Conservation (phyloP, 2,113 vertebrate species). For the Macrotis lagotis region DNA sequence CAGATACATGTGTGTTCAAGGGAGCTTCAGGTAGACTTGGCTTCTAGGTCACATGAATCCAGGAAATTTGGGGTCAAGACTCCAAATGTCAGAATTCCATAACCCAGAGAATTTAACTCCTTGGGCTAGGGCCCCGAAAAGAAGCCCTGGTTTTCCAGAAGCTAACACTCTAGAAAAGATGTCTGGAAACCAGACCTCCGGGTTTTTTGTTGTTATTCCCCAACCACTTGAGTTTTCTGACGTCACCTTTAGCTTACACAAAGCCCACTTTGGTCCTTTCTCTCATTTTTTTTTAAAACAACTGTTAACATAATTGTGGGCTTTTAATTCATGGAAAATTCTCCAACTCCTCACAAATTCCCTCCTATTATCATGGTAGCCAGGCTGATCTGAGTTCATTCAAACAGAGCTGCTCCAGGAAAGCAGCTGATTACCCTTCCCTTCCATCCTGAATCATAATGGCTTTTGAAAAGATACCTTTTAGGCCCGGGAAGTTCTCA, state of each 20-base stretch:
- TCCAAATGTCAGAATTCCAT: neutral
- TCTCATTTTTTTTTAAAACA: conserved; percentile 33
- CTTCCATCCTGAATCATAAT: conserved; percentile 45
- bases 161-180: neutral
- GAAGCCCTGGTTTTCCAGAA: neutral
- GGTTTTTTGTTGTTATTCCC: conserved; percentile 32
- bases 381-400: conserved; percentile 27
- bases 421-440: neutral
- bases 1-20: neutral
- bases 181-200: neutral
- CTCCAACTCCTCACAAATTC: neutral
- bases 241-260: conserved; percentile 8
- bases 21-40: neutral
- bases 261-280: conserved; percentile 17
- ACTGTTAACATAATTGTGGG: neutral
- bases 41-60: neutral
- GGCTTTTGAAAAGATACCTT: conserved; percentile 56
- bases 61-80: neutral
- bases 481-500: conserved; percentile 35
- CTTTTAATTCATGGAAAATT: conserved; percentile 10
- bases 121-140: neutral
- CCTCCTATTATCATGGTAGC: conserved; percentile 40
- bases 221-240: conserved; percentile 5
- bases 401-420: conserved; percentile 20
- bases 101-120: neutral